phyloP scores from a whole-genome alignment of 2,797 vertebrate species.

The Numenius phaeopus region DNA sequence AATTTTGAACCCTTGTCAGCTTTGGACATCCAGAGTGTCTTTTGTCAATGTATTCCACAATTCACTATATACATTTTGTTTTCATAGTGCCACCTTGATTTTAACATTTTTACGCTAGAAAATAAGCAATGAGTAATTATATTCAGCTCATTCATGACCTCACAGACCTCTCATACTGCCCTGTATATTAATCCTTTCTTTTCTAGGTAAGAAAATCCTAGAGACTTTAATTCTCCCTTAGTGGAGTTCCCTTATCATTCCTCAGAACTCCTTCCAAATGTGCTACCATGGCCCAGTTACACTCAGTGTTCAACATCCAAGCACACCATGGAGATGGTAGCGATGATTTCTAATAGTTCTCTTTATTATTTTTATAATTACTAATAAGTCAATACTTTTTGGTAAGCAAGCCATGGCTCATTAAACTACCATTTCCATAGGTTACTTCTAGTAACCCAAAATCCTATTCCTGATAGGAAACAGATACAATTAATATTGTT shows the following conservation, averaged over 20 bases:
- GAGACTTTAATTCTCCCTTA: background rate
- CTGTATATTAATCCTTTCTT: background rate
- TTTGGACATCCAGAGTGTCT: background rate
- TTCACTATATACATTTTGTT: background rate
- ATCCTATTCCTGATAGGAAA: background rate
- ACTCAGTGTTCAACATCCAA: background rate
- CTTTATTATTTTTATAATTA: background rate
- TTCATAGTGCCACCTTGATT: background rate
- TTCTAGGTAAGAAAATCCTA: background rate
- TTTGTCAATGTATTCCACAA: background rate
- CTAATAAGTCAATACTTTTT: background rate
- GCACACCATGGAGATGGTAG: background rate
- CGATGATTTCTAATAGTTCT: background rate
- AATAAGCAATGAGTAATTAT: background rate
- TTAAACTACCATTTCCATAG: background rate
- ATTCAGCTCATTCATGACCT: background rate
- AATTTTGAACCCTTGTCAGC: background rate
- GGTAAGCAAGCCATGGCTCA: background rate
- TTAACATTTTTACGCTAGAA: background rate
- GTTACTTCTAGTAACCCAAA: background rate
- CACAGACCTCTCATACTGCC: background rate
- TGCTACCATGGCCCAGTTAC: background rate
- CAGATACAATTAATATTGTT: background rate
- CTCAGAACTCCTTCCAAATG: background rate
- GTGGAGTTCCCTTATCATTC: background rate